Evolutionary conservation across 2,888 invertebrate species (phyloP).

Genomic region (Leucophenga montana): DNA sequence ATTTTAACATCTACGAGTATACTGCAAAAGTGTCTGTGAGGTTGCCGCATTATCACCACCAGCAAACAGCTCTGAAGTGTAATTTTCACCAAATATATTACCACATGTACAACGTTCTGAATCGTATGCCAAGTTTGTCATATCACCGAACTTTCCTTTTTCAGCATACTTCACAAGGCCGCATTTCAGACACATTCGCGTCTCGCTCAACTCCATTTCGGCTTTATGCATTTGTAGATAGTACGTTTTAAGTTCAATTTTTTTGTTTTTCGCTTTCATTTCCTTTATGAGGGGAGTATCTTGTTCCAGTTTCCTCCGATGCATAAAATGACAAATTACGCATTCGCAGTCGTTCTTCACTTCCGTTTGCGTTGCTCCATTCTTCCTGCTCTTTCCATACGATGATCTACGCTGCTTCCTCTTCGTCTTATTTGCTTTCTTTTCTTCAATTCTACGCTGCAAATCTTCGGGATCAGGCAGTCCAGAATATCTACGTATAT

Average conservation of each 20-base stretch:
- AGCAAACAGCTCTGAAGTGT: neutral
- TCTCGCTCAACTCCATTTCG: neutral
- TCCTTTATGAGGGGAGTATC: slow-evolving; percentile 46
- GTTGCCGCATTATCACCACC: neutral
- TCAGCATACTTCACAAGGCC: neutral
- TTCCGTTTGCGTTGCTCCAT: no score
- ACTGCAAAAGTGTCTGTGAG: no score
- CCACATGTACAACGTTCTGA: neutral
- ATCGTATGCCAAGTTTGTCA: neutral
- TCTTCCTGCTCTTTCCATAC: no score
- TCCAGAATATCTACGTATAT: neutral
- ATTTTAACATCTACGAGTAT: no score
- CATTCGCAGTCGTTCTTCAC: slow-evolving; percentile 35
- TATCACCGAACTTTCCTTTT: neutral
- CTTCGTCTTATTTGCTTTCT: neutral
- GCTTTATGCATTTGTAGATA: slow-evolving; percentile 12
- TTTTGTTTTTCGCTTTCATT: slow-evolving; percentile 35
- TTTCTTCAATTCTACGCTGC: neutral
- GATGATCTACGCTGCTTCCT: neutral
- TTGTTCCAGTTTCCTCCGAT: slow-evolving; percentile 23
- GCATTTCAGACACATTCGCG: neutral
- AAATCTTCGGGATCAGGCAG: neutral
- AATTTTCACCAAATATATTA: neutral
- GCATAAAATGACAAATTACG: slow-evolving; percentile 35
- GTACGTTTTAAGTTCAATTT: slow-evolving; percentile 36